Conservation (phyloP, 2,113 vertebrate genomes). For the Capra hircus region DNA sequence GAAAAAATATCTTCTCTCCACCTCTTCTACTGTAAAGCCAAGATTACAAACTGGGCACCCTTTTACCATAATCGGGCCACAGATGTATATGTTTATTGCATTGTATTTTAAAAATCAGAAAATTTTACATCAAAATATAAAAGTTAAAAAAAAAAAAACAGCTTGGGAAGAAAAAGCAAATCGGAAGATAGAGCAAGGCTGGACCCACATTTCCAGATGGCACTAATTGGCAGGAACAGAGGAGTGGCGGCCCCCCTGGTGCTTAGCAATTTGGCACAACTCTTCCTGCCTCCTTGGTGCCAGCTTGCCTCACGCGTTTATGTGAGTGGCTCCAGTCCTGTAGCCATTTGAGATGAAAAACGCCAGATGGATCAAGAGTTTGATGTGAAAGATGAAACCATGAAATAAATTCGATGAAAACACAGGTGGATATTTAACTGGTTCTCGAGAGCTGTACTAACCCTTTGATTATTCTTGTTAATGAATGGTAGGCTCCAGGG, state of each 20-base stretch:
- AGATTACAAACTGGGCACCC: neutral
- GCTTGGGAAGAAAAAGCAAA: neutral
- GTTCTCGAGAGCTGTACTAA: neutral
- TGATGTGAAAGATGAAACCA: neutral
- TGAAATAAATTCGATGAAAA: constrained; percentile 21
- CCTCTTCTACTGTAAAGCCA: neutral
- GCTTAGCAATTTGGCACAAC: neutral
- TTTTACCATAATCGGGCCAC: neutral
- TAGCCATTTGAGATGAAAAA: neutral
- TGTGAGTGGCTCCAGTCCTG: neutral
- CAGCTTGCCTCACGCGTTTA: neutral
- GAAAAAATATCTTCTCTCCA: neutral
- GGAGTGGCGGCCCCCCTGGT: neutral
- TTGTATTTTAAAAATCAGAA: neutral
- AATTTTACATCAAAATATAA: neutral
- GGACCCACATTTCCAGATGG: constrained; percentile 25
- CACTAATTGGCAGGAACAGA: neutral
- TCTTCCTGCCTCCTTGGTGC: neutral
- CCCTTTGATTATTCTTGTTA: neutral
- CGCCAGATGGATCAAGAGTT: neutral
- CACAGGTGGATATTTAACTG: neutral
- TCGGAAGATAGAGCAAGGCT: neutral
- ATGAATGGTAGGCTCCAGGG: neutral
- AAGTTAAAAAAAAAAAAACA: neutral
- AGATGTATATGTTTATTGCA: neutral